Base-by-base conservation (phyloP, 2,888 invertebrate genomes). In the Endomychus coccineus region DNA sequence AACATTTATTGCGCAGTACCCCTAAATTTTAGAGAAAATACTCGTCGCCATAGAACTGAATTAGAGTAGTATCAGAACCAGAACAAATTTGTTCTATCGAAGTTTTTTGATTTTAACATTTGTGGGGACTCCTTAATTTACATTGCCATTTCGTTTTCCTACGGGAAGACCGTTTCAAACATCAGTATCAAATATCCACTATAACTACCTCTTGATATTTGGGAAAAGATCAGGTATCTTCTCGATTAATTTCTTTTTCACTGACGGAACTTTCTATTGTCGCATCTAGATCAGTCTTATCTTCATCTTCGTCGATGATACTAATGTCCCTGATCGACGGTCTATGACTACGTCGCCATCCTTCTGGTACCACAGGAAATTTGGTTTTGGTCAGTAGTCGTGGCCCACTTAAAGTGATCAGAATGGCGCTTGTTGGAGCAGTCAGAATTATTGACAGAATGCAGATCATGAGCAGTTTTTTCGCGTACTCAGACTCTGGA, bases 261-360 rank as follows among this genome's bases (percentile, higher is more conserved):
- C 36, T 36, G 27, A 37, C 31, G 15, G 31, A 24, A 27, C 29
- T 37, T 15, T 37, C 36, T 10, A 31, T 37, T 37, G 36, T 31
- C 34, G 36, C 36, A 27, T 34, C 68, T 7, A 66, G 66, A 52
- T 69, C 67, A 37, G 80, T 81, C 14, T 74, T 74, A 46, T 83
- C 75, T 47, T 85, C 85, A 52, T 83, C 83, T 57, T 87, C 86
- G 55, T 86, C 83, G 59, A 86, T 85, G 61, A 89, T 87, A 45
- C 86, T 84, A 43, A 89, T 88, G 61, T 88, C 88, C 29, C 88
- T 75, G 36, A 89, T 82, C 0, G 88, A 88, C 3, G 86, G 87
- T 41, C 86, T 71, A 56, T 87, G 82, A 30, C 83, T 80, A 46
- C 85, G 75, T 11, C 82, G 74, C 87, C 88, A 87, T 38, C 83